Evolutionary conservation across 2,113 vertebrate species (phyloP), one percentile per base, ranked within the genome.

Genomic region (Lynx canadensis): DNA sequence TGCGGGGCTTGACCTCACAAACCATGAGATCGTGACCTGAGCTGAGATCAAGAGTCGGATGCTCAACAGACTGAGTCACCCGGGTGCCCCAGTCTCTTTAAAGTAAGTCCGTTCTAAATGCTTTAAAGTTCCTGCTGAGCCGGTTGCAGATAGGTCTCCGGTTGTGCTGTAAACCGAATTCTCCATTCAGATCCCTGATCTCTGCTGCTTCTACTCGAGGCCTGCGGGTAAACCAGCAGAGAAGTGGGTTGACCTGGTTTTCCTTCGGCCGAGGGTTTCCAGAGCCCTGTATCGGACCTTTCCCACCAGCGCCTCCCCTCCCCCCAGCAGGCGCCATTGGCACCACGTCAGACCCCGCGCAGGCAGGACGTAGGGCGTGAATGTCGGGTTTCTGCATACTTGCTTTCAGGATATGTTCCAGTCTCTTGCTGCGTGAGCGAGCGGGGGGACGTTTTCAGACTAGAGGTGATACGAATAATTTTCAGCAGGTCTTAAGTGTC

Each of bases 161-260:
- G 4, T 7, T 50, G 27, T 55, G 31, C 2, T 36, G 1, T 45
- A 4, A 48, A 3, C 14, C 4, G 3, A 31, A 19, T 9, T 76
- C 68, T 41, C 52, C 21, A 1, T 4, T 18, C 50, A 36, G 29
- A 18, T 65, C 18, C 65, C 21, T 12, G 1, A 7, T 14, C 3
- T 14, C 21, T 18, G 6, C 38, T 5, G 33, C 27, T 5, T 45
- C 29, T 1, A 5, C 45, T 45, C 45, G 5, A 16, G 38, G 27
- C 41, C 57, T 36, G 33, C 7, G 0, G 48, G 29, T 2, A 2
- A 19, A 12, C 8, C 5, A 2, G 66, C 4, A 0, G 33, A 11
- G 50, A 10, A 69, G 57, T 4, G 7, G 8, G n/a, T 13, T 25
- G n/a, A 4, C 48, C 71, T 38, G 31, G 11, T 33, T 33, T 82